These are phyloP conservation scores for Entomyzon cyanotis DNA, from an alignment of 2,113 vertebrate species.

Conservation along the genomic window DNA sequence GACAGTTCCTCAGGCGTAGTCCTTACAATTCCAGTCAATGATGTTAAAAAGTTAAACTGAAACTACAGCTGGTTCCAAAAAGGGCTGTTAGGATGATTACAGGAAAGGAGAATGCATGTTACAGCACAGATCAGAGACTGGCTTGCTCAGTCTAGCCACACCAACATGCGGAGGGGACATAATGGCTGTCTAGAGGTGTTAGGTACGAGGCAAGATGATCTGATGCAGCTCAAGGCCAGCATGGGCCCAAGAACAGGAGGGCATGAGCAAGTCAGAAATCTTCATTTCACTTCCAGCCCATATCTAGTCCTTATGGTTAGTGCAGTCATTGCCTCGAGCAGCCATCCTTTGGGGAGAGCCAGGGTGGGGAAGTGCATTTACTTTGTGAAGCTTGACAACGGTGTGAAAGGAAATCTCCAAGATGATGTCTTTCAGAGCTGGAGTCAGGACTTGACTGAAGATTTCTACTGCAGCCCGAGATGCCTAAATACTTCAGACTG, in stretches of 20 bases:
- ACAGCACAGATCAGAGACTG: background rate
- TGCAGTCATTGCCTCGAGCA: background rate
- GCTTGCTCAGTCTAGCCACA: background rate
- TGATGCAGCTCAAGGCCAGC: background rate
- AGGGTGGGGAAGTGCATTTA: background rate
- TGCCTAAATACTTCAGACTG: slow-evolving; percentile 68
- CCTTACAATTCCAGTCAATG: background rate
- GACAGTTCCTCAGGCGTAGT: background rate
- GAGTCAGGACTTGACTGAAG: slow-evolving; percentile 52
- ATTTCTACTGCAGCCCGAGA: slow-evolving; percentile 60
- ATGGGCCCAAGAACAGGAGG: background rate
- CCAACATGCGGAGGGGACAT: background rate
- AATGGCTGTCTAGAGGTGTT: background rate
- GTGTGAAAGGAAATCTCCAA: slow-evolving; percentile 64
- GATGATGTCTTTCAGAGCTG: slow-evolving; percentile 57
- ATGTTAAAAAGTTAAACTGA: slow-evolving; percentile 39
- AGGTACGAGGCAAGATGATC: background rate
- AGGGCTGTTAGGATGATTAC: slow-evolving; percentile 37
- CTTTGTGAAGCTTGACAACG: slow-evolving; percentile 61
- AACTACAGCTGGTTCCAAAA: background rate
- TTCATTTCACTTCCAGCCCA: slow-evolving; percentile 16
- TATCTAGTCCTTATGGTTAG: slow-evolving; percentile 34
- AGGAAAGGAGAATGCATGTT: background rate
- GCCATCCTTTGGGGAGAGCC: slow-evolving; percentile 18
- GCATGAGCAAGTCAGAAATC: background rate